Percentiles rank a stretch among this genome's conserved stretches.
Conservation (phyloP, 2,113 vertebrate species). For the Engystomops pustulosus region DNA sequence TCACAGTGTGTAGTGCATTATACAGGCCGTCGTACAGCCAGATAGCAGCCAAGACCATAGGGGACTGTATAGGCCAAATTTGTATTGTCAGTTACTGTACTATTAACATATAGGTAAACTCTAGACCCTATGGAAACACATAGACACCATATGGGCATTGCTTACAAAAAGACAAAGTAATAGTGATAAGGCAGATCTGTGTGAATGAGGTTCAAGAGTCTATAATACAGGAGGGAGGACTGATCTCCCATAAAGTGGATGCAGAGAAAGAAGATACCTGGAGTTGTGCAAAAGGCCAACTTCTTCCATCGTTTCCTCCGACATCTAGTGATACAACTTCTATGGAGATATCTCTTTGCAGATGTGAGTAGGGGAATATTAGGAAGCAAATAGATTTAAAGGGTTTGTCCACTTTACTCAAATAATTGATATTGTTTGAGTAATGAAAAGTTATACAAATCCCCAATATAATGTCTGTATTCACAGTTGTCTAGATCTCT, state of each 20-base stretch:
- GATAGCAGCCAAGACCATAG: neutral
- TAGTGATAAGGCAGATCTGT: neutral
- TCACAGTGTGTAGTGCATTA: conserved; percentile 12
- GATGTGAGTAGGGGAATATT: neutral
- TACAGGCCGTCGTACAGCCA: neutral
- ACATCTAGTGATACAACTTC: too few relatives aligned
- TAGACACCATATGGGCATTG: neutral
- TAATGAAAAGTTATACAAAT: too few relatives aligned
- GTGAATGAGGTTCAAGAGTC: neutral
- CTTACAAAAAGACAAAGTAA: neutral
- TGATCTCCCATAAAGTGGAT: neutral
- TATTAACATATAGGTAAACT: neutral
- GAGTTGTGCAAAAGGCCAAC: too few relatives aligned
- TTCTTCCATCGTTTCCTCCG: neutral
- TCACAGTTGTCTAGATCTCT: too few relatives aligned
- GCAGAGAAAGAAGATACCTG: neutral
- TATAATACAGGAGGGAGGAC: neutral
- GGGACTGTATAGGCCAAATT: neutral
- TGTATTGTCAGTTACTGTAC: neutral
- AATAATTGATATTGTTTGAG: too few relatives aligned
- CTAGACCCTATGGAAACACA: neutral
- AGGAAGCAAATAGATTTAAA: neutral
- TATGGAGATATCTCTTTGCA: neutral
- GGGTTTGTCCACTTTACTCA: too few relatives aligned
- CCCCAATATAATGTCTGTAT: too few relatives aligned